These are phyloP conservation scores for Oegoconia quadripuncta DNA, from an alignment of 2,888 invertebrate species.

Conservation along the genomic window DNA sequence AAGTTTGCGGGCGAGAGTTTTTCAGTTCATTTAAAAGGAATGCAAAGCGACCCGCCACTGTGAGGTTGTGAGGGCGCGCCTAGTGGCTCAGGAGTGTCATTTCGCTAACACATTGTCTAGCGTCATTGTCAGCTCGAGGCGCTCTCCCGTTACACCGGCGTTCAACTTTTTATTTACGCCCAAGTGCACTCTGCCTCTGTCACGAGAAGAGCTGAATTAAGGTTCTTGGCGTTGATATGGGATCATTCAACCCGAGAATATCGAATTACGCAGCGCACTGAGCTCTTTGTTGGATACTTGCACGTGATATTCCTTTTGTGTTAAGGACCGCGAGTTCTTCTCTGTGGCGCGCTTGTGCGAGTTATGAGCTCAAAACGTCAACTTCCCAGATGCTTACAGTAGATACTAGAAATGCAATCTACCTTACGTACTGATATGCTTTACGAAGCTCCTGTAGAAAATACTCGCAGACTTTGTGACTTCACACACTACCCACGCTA, in stretches of 20 bases:
- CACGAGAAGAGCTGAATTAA: conserved; percentile 73
- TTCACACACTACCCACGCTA: too few relatives aligned
- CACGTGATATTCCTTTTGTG: conserved; percentile 71
- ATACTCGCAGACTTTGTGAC: too few relatives aligned
- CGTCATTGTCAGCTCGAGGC: conserved; percentile 60
- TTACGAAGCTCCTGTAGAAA: too few relatives aligned
- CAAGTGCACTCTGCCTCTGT: conserved; percentile 73
- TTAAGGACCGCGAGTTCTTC: conserved; percentile 23
- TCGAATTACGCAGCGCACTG: conserved; percentile 73
- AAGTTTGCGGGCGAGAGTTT: neutral
- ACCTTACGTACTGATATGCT: conserved; percentile 1
- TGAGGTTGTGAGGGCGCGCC: conserved; percentile 49
- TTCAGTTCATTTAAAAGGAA: conserved; percentile 26
- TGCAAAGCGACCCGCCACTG: conserved; percentile 21
- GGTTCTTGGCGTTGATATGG: conserved; percentile 74
- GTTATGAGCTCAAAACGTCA: conserved; percentile 16
- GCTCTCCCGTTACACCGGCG: conserved; percentile 66
- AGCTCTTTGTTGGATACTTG: conserved; percentile 71
- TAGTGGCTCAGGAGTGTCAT: conserved; percentile 64
- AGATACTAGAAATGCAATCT: conserved; percentile 1
- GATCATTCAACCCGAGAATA: conserved; percentile 76
- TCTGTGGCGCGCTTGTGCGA: neutral
- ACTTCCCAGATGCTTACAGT: conserved; percentile 13
- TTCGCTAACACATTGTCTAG: conserved; percentile 72
- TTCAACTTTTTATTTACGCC: conserved; percentile 77